phyloP scores from a whole-genome alignment of 2,113 vertebrate genomes.

The Sapajus apella region DNA sequence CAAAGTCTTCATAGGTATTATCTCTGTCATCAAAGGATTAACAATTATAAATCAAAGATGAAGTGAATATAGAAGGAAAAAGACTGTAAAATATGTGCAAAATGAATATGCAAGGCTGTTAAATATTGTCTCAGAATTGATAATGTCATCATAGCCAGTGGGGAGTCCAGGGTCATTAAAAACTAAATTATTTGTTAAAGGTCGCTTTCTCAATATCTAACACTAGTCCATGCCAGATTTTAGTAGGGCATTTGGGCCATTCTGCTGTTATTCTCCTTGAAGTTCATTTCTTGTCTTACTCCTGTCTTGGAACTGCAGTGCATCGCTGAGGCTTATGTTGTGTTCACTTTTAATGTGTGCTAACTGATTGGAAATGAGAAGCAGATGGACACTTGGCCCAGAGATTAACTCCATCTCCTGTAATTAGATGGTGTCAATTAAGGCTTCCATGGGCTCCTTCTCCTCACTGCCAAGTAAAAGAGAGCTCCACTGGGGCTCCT shows the following conservation, averaged over 20 bases:
- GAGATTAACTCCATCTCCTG: slow-evolving; percentile 60
- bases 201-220: slow-evolving; percentile 9
- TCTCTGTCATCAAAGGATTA: not conserved
- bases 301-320: slow-evolving; percentile 46
- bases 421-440: slow-evolving; percentile 72
- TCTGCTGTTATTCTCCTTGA: slow-evolving; percentile 21
- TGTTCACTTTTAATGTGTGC: slow-evolving; percentile 54
- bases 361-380: slow-evolving; percentile 72
- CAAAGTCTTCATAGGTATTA: not conserved
- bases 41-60: not conserved
- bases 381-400: slow-evolving; percentile 71
- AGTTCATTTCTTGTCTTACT: slow-evolving; percentile 40
- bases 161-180: not conserved
- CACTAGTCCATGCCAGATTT: not conserved
- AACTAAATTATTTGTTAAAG: not conserved
- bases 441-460: slow-evolving; percentile 59
- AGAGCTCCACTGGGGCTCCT: slow-evolving; percentile 27
- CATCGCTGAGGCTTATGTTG: slow-evolving; percentile 37
- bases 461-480: slow-evolving; percentile 61
- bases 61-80: not conserved
- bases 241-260: not conserved
- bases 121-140: not conserved
- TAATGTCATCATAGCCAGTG: not conserved
- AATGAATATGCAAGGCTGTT: slow-evolving; percentile 2
- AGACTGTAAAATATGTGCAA: not conserved